phyloP scores from a whole-genome alignment of 2,888 invertebrate species.

The Xestia rhomboidea region DNA sequence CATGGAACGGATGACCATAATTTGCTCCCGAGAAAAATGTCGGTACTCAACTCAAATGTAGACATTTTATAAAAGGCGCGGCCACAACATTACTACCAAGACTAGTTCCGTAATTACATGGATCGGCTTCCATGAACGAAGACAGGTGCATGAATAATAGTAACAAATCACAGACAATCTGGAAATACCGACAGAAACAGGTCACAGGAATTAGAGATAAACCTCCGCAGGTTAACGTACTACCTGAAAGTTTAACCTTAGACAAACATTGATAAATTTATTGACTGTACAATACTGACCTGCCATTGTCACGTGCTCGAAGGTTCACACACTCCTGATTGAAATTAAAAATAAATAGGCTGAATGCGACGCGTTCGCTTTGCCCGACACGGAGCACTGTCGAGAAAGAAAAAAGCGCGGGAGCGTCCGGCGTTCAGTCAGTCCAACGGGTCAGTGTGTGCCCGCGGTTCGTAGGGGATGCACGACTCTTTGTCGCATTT shows the following conservation, averaged over 20 bases:
- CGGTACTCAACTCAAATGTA: slow-evolving; percentile 24
- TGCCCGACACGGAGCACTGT: slow-evolving; percentile 71
- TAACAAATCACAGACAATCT: slow-evolving; percentile 11
- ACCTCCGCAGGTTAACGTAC: slow-evolving; percentile 21
- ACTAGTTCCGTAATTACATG: slow-evolving; percentile 50
- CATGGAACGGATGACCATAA: slow-evolving; percentile 17
- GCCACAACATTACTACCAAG: slow-evolving; percentile 29
- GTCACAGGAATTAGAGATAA: slow-evolving; percentile 29
- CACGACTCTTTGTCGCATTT: slow-evolving; percentile 70
- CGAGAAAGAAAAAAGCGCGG: slow-evolving; percentile 74
- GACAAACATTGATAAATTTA: slow-evolving; percentile 47
- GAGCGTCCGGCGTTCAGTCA: slow-evolving; percentile 58
- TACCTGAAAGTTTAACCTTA: slow-evolving; percentile 27
- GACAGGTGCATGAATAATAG: slow-evolving; percentile 22
- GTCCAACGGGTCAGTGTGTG: slow-evolving; percentile 76
- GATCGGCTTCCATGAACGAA: slow-evolving; percentile 12
- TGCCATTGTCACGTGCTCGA: slow-evolving; percentile 75
- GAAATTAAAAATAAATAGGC: slow-evolving; percentile 78
- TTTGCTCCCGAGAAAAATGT: slow-evolving; percentile 43
- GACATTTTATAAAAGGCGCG: slow-evolving; percentile 18
- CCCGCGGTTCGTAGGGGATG: slow-evolving; percentile 73
- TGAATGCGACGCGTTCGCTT: slow-evolving; percentile 75
- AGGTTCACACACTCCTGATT: slow-evolving; percentile 74
- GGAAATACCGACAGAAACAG: slow-evolving; percentile 3
- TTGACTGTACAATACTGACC: slow-evolving; percentile 74